phyloP scores from a whole-genome alignment of 2,888 invertebrate species.

The Brenthis hecate region DNA sequence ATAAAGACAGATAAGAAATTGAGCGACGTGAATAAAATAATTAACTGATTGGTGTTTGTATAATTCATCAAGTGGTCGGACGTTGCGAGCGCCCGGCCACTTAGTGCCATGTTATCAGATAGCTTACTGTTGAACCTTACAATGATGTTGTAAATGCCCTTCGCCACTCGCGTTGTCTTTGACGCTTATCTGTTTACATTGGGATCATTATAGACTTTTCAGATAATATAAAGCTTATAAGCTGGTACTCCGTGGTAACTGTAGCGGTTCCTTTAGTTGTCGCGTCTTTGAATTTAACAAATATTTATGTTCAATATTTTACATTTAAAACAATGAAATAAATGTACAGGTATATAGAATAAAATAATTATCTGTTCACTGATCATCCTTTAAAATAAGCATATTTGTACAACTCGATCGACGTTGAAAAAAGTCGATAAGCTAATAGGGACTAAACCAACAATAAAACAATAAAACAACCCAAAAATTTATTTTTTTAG shows the following conservation, averaged over 20 bases:
- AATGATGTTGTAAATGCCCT: constrained; percentile 71
- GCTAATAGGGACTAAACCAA: too few species aligned
- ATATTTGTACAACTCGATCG: too few species aligned
- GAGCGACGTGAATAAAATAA: constrained; percentile 81
- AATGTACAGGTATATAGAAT: too few species aligned
- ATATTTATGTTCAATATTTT: background rate
- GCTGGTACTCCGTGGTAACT: background rate
- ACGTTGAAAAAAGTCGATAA: too few species aligned
- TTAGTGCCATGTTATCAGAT: constrained; percentile 73
- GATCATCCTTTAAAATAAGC: too few species aligned
- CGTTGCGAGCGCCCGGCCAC: constrained; percentile 65
- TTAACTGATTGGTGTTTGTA: constrained; percentile 82
- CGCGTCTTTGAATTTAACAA: background rate
- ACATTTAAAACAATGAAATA: too few species aligned
- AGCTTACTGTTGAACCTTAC: constrained; percentile 58
- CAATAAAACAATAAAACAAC: too few species aligned
- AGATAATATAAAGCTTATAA: constrained; percentile 19
- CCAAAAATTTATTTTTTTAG: too few species aligned
- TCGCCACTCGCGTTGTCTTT: constrained; percentile 53
- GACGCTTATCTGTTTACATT: constrained; percentile 29
- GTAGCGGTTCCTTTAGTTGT: too few species aligned
- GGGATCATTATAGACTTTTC: constrained; percentile 24
- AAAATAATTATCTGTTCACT: too few species aligned
- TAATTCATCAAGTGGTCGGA: constrained; percentile 75
- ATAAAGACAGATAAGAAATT: constrained; percentile 74